Conservation (phyloP, 1,140 invertebrate genomes). For the Mesaphorura yosii region DNA sequence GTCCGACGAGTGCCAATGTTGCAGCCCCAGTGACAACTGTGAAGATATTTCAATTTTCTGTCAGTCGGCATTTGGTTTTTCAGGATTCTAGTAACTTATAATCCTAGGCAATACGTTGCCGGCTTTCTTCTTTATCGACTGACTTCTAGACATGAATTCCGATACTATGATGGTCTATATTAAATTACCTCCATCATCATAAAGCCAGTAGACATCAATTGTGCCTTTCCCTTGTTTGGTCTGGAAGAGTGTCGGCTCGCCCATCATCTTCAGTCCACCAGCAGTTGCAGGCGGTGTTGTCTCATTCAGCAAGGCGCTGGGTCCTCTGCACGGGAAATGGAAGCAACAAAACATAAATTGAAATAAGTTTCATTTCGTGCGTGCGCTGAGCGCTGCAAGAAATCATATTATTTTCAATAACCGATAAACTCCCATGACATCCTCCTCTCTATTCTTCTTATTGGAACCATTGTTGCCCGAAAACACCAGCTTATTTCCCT, state of each 20-base stretch:
- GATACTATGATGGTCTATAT: too few species aligned
- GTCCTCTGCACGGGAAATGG: not conserved
- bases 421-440: slow-evolving; percentile 15
- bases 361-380: not conserved
- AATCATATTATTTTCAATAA: slow-evolving; percentile 4
- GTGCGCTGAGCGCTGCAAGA: not conserved
- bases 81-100: too few species aligned
- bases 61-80: too few species aligned
- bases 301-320: not conserved
- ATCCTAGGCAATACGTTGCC: too few species aligned
- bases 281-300: slow-evolving; percentile 42
- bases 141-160: too few species aligned
- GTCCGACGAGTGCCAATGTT: too few species aligned
- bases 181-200: slow-evolving; percentile 94
- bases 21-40: too few species aligned
- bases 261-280: slow-evolving; percentile 48
- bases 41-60: too few species aligned
- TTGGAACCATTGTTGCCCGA: slow-evolving; percentile 14
- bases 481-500: slow-evolving; percentile 18
- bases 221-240: slow-evolving; percentile 50
- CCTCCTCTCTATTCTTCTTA: slow-evolving; percentile 8
- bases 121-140: too few species aligned
- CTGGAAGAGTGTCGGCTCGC: slow-evolving; percentile 40
- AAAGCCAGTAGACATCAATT: slow-evolving; percentile 94
- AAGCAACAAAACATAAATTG: not conserved